Conservation (phyloP, 2,888 invertebrate genomes). For the Entomobrya multifasciata region DNA sequence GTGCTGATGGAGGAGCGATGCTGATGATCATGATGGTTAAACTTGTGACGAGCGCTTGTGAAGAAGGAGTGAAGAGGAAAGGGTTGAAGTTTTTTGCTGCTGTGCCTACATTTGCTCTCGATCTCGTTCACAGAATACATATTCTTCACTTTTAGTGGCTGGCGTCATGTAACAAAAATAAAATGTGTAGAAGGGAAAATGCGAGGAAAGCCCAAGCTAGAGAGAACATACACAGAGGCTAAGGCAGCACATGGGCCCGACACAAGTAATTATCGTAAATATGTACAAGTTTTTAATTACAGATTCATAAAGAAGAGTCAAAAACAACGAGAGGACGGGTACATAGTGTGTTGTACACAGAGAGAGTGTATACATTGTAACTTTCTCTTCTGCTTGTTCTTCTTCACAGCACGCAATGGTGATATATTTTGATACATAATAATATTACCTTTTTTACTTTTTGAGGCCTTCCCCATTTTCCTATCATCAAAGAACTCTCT, state of each 20-base stretch:
- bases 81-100: constrained; percentile 10
- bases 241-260: constrained; percentile 71
- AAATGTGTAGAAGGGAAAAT: constrained; percentile 48
- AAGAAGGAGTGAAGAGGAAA: constrained; percentile 13
- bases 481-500: constrained; percentile 52
- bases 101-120: constrained; percentile 7
- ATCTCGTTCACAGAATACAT: constrained; percentile 46
- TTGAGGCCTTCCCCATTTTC: constrained; percentile 50
- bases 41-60: constrained; percentile 55
- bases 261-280: constrained; percentile 73
- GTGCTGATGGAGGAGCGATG: constrained; percentile 45
- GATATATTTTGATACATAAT: constrained; percentile 70
- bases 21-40: constrained; percentile 44
- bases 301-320: constrained; percentile 74
- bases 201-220: neutral
- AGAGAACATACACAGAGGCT: no score
- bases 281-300: constrained; percentile 74
- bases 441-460: constrained; percentile 66
- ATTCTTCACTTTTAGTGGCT: constrained; percentile 41
- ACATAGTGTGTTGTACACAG: neutral
- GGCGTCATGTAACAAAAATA: constrained; percentile 37
- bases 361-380: constrained; percentile 25
- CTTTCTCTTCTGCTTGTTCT: constrained; percentile 43
- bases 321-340: constrained; percentile 64
- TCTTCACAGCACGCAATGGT: constrained; percentile 65